Evolutionary conservation across 2,797 vertebrate species (phyloP).

Genomic region (Ammospiza maritima): DNA sequence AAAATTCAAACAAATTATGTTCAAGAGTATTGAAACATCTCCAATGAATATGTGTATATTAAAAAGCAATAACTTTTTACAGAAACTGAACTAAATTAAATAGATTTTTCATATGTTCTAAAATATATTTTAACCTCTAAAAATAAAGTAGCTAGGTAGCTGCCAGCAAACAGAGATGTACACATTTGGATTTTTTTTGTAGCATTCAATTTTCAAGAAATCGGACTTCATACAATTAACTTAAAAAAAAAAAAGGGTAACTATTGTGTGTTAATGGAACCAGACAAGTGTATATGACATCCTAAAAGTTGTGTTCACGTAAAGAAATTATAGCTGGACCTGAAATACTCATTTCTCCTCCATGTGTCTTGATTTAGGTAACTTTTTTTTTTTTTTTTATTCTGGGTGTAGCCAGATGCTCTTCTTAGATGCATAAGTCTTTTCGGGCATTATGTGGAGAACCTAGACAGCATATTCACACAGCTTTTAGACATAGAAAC

Average conservation of each 20-base stretch:
- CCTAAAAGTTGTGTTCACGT: background rate
- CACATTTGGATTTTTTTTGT: background rate
- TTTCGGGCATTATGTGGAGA: background rate
- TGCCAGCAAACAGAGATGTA: background rate
- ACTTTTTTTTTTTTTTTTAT: background rate
- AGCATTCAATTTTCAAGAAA: background rate
- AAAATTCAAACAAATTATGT: background rate
- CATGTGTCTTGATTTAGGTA: background rate
- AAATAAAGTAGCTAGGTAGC: background rate
- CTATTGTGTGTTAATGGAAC: background rate
- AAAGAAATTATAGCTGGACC: background rate
- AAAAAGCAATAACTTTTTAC: background rate
- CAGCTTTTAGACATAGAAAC: background rate
- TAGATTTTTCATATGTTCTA: background rate
- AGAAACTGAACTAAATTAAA: background rate
- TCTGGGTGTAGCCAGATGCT: background rate
- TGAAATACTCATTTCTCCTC: background rate
- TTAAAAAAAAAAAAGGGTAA: too few relatives aligned
- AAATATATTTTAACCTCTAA: background rate
- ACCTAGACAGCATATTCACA: background rate
- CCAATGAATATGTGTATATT: background rate
- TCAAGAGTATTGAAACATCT: background rate
- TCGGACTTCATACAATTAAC: background rate
- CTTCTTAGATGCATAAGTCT: background rate
- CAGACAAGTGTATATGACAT: background rate